A percentile compares a stretch with the other conserved stretches of the same genome.
Conservation (phyloP, 1,140 invertebrate genomes). For the Drosophila takahashii region DNA sequence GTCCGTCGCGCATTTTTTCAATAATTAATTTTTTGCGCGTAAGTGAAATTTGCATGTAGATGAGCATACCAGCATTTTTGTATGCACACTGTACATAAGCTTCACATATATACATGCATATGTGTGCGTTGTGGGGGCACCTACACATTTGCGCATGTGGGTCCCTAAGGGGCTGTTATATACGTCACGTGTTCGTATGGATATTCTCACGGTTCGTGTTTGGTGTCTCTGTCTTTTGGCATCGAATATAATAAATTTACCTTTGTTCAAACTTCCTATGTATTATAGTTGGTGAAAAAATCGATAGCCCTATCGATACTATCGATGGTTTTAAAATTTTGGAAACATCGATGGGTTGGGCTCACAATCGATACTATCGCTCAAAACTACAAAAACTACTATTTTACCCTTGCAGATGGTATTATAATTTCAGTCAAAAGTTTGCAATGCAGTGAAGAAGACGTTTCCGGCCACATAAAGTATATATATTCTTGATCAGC, state of each 20-base stretch:
- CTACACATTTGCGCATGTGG: conserved; percentile 3
- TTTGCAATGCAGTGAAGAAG: too few species aligned
- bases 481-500: too few species aligned
- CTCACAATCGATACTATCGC: too few species aligned
- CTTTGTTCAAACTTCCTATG: conserved; percentile 46
- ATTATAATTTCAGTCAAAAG: too few species aligned
- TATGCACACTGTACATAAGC: conserved; percentile 7
- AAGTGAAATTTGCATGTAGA: conserved; percentile 80
- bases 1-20: conserved; percentile 72
- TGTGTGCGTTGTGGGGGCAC: conserved; percentile 1
- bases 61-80: conserved; percentile 29
- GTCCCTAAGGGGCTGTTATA: conserved; percentile 24
- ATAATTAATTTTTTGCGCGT: conserved; percentile 83
- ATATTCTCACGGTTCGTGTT: conserved; percentile 1
- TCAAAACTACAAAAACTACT: too few species aligned
- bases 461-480: too few species aligned
- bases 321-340: too few species aligned
- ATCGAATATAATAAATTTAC: conserved; percentile 20
- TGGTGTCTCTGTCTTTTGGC: conserved; percentile 1
- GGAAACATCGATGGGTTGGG: too few species aligned
- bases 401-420: too few species aligned
- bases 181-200: conserved; percentile 10
- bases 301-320: too few species aligned
- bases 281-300: too few species aligned
- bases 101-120: conserved; percentile 2